Conservation (phyloP, 2,113 vertebrate species). For the Lontra canadensis region DNA sequence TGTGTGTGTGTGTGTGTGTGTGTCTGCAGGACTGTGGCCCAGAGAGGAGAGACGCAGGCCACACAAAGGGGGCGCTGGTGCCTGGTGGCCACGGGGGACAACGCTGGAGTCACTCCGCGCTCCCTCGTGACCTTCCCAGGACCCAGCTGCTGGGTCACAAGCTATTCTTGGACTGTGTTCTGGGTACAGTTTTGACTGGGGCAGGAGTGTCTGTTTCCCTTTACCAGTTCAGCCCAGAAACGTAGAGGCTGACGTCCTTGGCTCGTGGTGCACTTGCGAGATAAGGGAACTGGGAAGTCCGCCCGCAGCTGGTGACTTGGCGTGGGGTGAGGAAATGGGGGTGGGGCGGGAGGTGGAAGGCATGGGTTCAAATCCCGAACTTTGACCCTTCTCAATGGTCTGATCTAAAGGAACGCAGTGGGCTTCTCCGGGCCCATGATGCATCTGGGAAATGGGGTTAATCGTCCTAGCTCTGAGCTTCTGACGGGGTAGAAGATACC, state of each 20-base stretch:
- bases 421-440: background rate
- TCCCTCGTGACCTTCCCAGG: constrained; percentile 62
- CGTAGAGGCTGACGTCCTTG: background rate
- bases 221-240: constrained; percentile 39
- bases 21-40: rapidly evolving
- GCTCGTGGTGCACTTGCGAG: background rate
- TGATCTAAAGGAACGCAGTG: background rate
- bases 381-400: background rate
- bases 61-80: background rate
- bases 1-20: background rate
- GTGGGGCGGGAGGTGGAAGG: background rate
- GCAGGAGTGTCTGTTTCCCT: constrained; percentile 34
- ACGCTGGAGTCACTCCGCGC: constrained; percentile 63
- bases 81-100: constrained; percentile 66
- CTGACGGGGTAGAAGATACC: background rate
- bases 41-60: rapidly evolving
- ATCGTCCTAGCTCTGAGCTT: background rate
- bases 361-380: background rate
- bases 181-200: constrained; percentile 11
- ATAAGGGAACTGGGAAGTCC: constrained; percentile 25
- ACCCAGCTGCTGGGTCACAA: constrained; percentile 45
- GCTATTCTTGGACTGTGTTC: constrained; percentile 62
- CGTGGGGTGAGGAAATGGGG: rapidly evolving
- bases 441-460: background rate
- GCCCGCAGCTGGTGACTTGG: background rate